Percentiles rank a stretch among this genome's conserved stretches.
Evolutionary conservation across 2,113 vertebrate genomes (phyloP).

Genomic region (Passer domesticus): DNA sequence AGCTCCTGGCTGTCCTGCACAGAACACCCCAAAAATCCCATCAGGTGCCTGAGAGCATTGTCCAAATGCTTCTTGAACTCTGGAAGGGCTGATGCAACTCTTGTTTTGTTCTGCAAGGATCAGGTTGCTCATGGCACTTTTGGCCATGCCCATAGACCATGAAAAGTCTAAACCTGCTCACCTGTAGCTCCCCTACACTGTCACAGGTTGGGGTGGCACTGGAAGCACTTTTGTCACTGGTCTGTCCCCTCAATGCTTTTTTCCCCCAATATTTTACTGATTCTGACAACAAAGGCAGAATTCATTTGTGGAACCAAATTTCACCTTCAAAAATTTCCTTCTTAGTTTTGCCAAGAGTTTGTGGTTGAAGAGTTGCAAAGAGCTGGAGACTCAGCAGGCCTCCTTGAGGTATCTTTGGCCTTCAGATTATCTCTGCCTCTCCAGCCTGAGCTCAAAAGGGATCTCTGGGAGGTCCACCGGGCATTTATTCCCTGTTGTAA

Average conservation of each 20-base stretch:
- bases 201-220: neutral
- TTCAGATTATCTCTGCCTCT: neutral
- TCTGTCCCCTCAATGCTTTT: neutral
- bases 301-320: neutral
- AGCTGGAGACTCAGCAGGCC: neutral
- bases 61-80: neutral
- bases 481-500: neutral
- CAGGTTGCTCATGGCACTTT: neutral
- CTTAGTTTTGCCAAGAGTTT: neutral
- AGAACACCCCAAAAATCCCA: neutral
- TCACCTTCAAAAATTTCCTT: neutral
- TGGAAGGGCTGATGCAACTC: neutral
- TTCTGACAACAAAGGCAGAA: neutral
- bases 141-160: neutral
- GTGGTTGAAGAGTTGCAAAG: neutral
- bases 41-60: fast-evolving
- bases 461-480: neutral
- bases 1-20: neutral
- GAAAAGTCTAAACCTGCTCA: neutral
- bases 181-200: neutral
- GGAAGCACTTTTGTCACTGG: neutral
- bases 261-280: neutral
- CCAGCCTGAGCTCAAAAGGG: neutral
- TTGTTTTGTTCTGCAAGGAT: neutral
- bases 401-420: neutral